phyloP scores from a whole-genome alignment of 2,797 vertebrate species.

The Coregonus suidteri region DNA sequence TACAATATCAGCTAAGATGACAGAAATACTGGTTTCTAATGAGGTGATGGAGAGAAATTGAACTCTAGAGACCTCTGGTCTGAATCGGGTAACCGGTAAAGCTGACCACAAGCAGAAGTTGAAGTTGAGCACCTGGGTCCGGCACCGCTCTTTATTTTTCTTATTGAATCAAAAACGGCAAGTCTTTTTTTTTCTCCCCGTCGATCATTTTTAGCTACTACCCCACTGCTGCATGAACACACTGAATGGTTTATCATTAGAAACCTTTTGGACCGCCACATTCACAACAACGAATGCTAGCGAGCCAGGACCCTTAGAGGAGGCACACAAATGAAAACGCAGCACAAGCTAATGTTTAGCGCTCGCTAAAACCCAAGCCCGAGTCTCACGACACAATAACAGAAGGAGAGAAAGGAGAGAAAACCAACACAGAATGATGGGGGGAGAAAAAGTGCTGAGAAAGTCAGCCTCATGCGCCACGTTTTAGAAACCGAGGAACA shows the following conservation, averaged over 20 bases:
- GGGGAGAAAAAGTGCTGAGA: slow-evolving; percentile 67
- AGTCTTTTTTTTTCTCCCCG: neutral
- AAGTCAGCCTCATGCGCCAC: slow-evolving; percentile 56
- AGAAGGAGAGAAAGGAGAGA: neutral
- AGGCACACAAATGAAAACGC: neutral
- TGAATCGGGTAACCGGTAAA: slow-evolving; percentile 2
- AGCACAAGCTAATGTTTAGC: neutral
- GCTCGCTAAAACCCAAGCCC: neutral
- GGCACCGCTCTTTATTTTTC: slow-evolving; percentile 28
- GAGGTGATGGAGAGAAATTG: neutral
- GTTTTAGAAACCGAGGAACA: slow-evolving; percentile 65
- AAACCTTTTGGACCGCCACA: slow-evolving; percentile 61
- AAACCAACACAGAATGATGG: neutral
- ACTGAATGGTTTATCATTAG: slow-evolving; percentile 71
- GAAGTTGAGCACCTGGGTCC: slow-evolving; percentile 30
- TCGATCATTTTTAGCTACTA: slow-evolving; percentile 63
- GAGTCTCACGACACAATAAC: neutral
- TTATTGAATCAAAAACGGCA: slow-evolving; percentile 56
- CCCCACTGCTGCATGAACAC: slow-evolving; percentile 63
- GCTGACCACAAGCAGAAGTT: slow-evolving; percentile 48
- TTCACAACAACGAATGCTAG: slow-evolving; percentile 51
- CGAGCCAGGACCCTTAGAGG: slow-evolving; percentile 13
- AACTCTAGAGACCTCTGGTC: neutral
- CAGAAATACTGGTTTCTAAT: neutral
- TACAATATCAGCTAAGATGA: neutral